Conservation (phyloP, 2,797 vertebrate species). For the Poliocrania exsul region DNA sequence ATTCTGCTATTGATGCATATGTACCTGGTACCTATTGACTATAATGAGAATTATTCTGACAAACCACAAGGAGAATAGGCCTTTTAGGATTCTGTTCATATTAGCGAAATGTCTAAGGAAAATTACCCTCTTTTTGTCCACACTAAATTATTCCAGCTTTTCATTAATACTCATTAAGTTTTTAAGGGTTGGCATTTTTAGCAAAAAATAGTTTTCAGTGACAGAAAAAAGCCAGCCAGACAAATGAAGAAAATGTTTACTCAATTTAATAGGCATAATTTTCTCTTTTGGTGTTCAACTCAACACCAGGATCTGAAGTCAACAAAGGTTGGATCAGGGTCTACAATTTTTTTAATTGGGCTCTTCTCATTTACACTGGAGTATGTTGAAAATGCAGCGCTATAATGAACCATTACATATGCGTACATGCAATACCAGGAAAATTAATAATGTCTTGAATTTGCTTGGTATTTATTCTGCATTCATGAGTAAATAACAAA, state of each 20-base stretch:
- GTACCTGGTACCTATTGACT: conserved; percentile 29
- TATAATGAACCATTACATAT: conserved; percentile 37
- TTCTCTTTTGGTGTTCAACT: conserved; percentile 41
- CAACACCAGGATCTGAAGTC: conserved; percentile 29
- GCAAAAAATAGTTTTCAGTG: conserved; percentile 25
- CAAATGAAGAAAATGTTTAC: conserved; percentile 60
- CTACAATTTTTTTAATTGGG: conserved; percentile 40
- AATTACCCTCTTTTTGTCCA: conserved; percentile 12
- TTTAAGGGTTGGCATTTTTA: conserved; percentile 32
- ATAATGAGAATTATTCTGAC: conserved; percentile 32
- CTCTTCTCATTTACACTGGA: conserved; percentile 19
- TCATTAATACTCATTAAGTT: conserved; percentile 58
- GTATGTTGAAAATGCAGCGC: neutral
- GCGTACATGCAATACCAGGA: neutral
- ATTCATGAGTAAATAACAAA: conserved; percentile 52
- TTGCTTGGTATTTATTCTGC: conserved; percentile 16
- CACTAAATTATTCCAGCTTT: conserved; percentile 30
- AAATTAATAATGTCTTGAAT: conserved; percentile 30
- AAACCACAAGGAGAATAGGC: conserved; percentile 2
- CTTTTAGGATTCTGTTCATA: conserved; percentile 15
- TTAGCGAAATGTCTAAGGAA: neutral
- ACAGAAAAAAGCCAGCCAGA: conserved; percentile 23
- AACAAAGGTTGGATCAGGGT: conserved; percentile 30
- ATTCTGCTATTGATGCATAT: conserved; percentile 25
- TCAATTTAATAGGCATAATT: conserved; percentile 46